phyloP scores from a whole-genome alignment of 2,113 vertebrate genomes.

The Catagonus wagneri region DNA sequence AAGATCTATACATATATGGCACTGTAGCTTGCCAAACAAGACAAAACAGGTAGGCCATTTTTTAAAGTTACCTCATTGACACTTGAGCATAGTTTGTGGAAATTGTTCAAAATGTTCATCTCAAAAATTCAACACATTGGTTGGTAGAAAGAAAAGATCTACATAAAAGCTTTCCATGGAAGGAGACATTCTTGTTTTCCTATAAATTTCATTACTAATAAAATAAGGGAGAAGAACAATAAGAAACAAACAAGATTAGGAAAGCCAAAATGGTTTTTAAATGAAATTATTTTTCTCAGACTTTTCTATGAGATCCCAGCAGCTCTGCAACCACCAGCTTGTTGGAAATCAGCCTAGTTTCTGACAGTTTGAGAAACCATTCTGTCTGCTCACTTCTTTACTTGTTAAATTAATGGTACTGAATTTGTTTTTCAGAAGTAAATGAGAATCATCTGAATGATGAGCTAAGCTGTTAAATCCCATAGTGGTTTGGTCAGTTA shows the following conservation, averaged over 20 bases:
- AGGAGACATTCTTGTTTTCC: slow-evolving; percentile 10
- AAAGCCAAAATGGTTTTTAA: slow-evolving; percentile 48
- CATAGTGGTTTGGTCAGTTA: neutral
- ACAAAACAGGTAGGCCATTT: neutral
- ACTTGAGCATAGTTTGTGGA: neutral
- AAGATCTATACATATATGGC: neutral
- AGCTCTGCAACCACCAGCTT: neutral
- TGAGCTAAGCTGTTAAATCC: neutral
- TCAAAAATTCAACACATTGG: neutral
- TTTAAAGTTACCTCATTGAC: neutral
- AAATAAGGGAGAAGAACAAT: neutral
- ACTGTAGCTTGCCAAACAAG: neutral
- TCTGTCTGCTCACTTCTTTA: neutral
- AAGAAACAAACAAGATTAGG: slow-evolving; percentile 32
- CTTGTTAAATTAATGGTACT: slow-evolving; percentile 50
- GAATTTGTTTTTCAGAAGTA: slow-evolving; percentile 25
- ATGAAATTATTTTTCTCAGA: slow-evolving; percentile 1
- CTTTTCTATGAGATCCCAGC: neutral
- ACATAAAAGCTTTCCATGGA: neutral
- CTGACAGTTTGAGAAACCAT: neutral
- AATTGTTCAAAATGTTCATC: neutral
- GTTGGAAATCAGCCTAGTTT: neutral
- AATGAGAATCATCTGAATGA: neutral
- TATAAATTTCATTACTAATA: slow-evolving; percentile 36
- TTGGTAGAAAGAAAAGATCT: neutral